Evolutionary conservation across 2,113 vertebrate species (phyloP), one percentile per base, ranked within the genome.

Genomic region (Theristicus caerulescens): DNA sequence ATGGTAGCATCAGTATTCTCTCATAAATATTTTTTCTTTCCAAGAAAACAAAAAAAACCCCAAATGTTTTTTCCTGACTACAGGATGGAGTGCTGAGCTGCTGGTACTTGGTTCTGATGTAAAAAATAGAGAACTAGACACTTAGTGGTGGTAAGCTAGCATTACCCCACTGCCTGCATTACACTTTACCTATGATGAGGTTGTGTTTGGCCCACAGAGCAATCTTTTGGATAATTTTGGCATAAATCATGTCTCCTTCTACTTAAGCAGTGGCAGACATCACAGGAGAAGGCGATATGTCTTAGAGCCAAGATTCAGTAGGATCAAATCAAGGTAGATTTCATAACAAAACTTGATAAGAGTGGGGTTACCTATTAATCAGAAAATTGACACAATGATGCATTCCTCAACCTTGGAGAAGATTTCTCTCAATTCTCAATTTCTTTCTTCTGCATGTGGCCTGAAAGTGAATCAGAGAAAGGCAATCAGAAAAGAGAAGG

Each of bases 1-100:
- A 44, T 71, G n/a, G 55, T 59, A 86, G 58, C 29, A 77, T 49
- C 59, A 73, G 57, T 96, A 91, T 95, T 93, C 25, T 78, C 6
- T 44, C 38, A 36, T 26, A 76, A 59, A 14, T 67, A 42, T 9
- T 46, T 80, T 79, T 40, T 46, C 18, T 71, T 61, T 42, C 19
- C 40, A 67, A 79, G 34, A 36, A 86, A 59, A 42, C 27, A 67
- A 38, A 47, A 69, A 32, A 4, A 3, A 49, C 3, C 2, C 4
- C 2, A 10, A 19, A 26, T 22, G 7, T 25, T 42, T 40, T 32
- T 69, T 61, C 38, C 29, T 59, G 7, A 29, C 24, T 74, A 5
- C 9, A 84, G 27, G 21, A 86, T 61, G 64, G 58, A 88, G 54
- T 66, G 52, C 47, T 91, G 40, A 94, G 67, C 78, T 74, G n/a